Evolutionary conservation across 2,888 invertebrate genomes (phyloP).

Genomic region (Drosophila pegasa): DNA sequence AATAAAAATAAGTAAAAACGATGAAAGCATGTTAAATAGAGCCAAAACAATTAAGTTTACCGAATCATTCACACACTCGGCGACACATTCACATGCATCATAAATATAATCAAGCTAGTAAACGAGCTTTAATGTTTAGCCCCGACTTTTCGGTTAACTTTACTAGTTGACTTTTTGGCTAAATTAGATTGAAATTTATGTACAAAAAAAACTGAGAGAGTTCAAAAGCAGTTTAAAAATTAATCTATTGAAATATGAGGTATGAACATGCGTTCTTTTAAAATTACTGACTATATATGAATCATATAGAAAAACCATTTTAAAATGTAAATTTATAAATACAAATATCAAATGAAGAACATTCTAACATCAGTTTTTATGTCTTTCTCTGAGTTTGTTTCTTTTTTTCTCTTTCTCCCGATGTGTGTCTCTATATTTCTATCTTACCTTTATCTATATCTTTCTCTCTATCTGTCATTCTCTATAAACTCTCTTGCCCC

Average conservation of each 20-base stretch:
- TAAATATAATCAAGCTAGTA: not conserved
- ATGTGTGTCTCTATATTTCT: too few species aligned
- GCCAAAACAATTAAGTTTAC: slow-evolving; percentile 21
- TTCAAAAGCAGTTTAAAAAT: too few species aligned
- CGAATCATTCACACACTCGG: not conserved
- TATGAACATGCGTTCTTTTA: too few species aligned
- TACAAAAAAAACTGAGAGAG: too few species aligned
- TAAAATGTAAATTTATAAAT: too few species aligned
- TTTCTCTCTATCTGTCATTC: not conserved
- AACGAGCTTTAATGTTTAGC: not conserved
- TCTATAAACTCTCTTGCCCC: too few species aligned
- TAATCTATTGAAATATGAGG: too few species aligned
- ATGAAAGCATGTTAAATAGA: slow-evolving; percentile 17
- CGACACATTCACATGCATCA: not conserved
- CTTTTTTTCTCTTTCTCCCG: not conserved
- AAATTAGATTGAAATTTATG: not conserved
- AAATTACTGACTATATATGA: too few species aligned
- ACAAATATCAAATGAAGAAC: too few species aligned
- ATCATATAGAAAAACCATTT: too few species aligned
- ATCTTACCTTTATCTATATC: not conserved
- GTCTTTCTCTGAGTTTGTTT: not conserved
- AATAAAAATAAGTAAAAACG: not conserved
- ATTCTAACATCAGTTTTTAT: too few species aligned
- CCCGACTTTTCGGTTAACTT: not conserved
- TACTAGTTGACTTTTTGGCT: not conserved